These are phyloP conservation scores for Oscheius myriophilus DNA, from an alignment of 2,888 invertebrate genomes.

Conservation along the genomic window DNA sequence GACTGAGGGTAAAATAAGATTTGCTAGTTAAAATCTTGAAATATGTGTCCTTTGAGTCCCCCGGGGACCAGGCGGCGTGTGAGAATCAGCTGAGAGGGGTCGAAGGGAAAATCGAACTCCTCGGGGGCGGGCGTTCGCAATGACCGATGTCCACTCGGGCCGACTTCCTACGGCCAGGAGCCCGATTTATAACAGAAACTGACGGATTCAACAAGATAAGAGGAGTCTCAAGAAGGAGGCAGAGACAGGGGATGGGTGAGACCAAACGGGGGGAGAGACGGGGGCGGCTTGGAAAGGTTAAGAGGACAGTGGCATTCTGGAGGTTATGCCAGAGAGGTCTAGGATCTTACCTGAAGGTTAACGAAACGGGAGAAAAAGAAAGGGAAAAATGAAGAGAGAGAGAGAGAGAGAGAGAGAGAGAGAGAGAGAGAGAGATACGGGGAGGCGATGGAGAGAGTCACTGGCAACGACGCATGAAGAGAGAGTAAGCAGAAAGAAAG, in stretches of 20 bases:
- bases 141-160: constrained; percentile 26
- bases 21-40: too few relatives aligned
- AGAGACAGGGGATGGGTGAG: not conserved
- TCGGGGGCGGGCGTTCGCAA: not conserved
- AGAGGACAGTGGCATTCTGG: not conserved
- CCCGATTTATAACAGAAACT: not conserved
- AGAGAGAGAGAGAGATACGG: not conserved
- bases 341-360: not conserved
- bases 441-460: constrained; percentile 16
- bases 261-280: not conserved
- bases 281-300: not conserved
- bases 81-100: not conserved
- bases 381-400: constrained; percentile 14
- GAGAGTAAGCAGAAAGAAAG: constrained; percentile 19
- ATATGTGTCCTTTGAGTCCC: too few relatives aligned
- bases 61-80: not conserved
- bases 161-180: not conserved
- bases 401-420: constrained; percentile 14
- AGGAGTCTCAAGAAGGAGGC: not conserved
- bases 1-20: too few relatives aligned
- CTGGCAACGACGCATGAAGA: constrained; percentile 33
- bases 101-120: constrained; percentile 25
- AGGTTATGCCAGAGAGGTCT: not conserved
- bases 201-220: not conserved
- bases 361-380: not conserved